phyloP scores from a whole-genome alignment of 2,888 invertebrate species.

The Drepana falcataria region DNA sequence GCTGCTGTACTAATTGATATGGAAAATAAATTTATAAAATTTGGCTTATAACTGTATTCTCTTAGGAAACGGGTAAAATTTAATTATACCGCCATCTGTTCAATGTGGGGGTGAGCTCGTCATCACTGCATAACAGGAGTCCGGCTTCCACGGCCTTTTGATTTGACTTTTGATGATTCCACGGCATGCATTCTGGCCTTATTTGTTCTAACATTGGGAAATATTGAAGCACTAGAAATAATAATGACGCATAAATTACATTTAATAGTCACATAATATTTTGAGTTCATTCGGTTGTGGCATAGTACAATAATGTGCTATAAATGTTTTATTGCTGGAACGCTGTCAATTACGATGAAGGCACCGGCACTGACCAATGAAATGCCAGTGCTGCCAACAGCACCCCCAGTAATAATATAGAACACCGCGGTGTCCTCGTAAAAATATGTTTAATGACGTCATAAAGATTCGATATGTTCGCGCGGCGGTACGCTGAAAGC shows the following conservation, averaged over 20 bases:
- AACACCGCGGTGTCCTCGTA: slow-evolving; percentile 69
- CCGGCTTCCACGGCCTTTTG: too few relatives aligned
- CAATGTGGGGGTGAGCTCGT: too few relatives aligned
- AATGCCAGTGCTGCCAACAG: slow-evolving; percentile 43
- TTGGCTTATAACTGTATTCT: too few relatives aligned
- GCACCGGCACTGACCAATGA: slow-evolving; percentile 64
- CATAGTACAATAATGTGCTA: slow-evolving; percentile 36
- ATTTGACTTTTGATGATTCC: too few relatives aligned
- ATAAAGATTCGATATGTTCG: slow-evolving; percentile 71
- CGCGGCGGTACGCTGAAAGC: slow-evolving; percentile 54
- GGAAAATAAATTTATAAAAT: too few relatives aligned
- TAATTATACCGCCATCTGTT: too few relatives aligned
- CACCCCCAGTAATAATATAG: slow-evolving; percentile 60
- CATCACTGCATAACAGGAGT: too few relatives aligned
- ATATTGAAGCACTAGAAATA: slow-evolving; percentile 10
- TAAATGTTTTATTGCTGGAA: slow-evolving; percentile 58
- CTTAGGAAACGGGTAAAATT: too few relatives aligned
- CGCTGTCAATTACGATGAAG: slow-evolving; percentile 60
- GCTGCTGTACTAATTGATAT: too few relatives aligned
- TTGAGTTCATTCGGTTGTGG: slow-evolving; percentile 31
- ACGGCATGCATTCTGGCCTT: too few relatives aligned
- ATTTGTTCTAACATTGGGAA: too few relatives aligned
- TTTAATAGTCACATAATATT: slow-evolving; percentile 35
- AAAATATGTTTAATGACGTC: slow-evolving; percentile 76
- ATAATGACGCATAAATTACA: slow-evolving; percentile 33